phyloP scores from a whole-genome alignment of 2,888 invertebrate species.

The Rotaria macrura region DNA sequence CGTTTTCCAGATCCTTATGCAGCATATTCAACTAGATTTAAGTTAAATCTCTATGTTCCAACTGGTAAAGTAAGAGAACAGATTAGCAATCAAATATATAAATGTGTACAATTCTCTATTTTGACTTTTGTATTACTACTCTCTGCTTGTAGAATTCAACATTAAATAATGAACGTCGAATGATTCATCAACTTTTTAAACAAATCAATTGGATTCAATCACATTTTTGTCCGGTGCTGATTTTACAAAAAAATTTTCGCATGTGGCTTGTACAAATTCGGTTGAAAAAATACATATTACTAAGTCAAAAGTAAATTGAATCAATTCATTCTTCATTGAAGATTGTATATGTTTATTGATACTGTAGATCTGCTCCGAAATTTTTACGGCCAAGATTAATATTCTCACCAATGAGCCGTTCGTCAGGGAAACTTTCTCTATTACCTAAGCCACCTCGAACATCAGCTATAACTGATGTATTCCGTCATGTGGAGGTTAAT shows the following conservation, averaged over 20 bases:
- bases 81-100: not conserved
- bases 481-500: not conserved
- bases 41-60: conserved; percentile 40
- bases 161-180: conserved; percentile 38
- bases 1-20: conserved; percentile 41
- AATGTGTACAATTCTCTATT: too few relatives aligned
- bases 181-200: conserved; percentile 37
- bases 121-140: too few relatives aligned
- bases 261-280: conserved; percentile 40
- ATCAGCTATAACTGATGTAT: not conserved
- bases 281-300: conserved; percentile 23
- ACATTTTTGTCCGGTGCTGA: conserved; percentile 45
- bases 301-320: not conserved
- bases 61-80: conserved; percentile 34
- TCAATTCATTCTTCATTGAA: too few relatives aligned
- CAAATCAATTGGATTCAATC: conserved; percentile 42
- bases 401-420: not conserved
- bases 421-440: not conserved
- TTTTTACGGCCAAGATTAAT: not conserved
- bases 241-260: conserved; percentile 43
- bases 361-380: not conserved
- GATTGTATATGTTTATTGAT: not conserved
- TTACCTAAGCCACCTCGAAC: not conserved
- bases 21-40: conserved; percentile 38
- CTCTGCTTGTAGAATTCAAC: conserved; percentile 40